Percentiles rank a stretch among this genome's conserved stretches.
These are phyloP conservation scores for Holotrichia oblita DNA, from an alignment of 1,140 invertebrate genomes.

Conservation along the genomic window DNA sequence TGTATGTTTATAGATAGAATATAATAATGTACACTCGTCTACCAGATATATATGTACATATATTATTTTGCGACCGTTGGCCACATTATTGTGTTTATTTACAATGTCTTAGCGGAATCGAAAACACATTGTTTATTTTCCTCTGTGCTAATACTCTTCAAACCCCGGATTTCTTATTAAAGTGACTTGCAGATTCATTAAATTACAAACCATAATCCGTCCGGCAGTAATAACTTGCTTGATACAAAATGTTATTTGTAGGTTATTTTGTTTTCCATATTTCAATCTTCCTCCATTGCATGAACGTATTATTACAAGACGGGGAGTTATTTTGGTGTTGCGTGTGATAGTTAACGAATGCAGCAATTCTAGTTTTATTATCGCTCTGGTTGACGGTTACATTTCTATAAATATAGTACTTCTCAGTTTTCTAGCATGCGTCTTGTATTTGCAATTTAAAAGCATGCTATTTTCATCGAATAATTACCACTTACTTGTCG, in stretches of 20 bases:
- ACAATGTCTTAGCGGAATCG: background rate
- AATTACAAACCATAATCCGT: background rate
- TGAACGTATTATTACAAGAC: background rate
- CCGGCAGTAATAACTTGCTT: background rate
- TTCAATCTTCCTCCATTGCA: background rate
- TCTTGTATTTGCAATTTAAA: background rate
- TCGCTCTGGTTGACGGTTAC: background rate
- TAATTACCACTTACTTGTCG: too few species aligned
- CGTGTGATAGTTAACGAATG: background rate
- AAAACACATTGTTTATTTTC: too few species aligned
- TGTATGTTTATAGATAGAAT: constrained; percentile 9
- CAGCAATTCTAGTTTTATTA: background rate
- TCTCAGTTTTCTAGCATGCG: background rate
- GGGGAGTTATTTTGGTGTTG: background rate
- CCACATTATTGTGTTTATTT: constrained; percentile 17
- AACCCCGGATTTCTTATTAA: background rate
- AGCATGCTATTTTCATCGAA: background rate
- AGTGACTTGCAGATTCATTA: background rate
- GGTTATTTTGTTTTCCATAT: background rate
- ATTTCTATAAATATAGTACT: constrained; percentile 9
- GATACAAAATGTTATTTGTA: background rate
- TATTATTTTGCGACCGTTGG: background rate
- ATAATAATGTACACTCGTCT: background rate
- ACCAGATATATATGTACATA: background rate
- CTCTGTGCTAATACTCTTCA: background rate